Conservation (phyloP, 2,797 vertebrate genomes). For the Tangara arthus region DNA sequence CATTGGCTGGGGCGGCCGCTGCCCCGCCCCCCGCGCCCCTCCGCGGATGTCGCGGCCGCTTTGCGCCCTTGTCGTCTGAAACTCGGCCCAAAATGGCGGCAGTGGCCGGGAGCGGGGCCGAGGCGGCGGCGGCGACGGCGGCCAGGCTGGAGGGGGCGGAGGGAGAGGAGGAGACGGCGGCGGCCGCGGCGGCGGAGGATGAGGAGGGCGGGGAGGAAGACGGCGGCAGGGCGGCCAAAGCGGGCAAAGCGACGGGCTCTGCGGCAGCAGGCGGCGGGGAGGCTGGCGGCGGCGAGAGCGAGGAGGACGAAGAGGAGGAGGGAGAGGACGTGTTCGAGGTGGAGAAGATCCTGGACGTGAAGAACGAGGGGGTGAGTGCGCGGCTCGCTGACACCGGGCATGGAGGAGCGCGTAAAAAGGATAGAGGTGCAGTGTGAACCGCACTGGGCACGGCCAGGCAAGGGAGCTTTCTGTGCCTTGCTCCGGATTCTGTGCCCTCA, state of each 20-base stretch:
- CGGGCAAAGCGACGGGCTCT: neutral
- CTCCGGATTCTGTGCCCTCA: neutral
- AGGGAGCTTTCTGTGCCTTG: neutral
- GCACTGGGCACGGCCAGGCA: accelerated
- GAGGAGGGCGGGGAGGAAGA: neutral
- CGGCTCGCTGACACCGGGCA: accelerated
- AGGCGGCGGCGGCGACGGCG: neutral
- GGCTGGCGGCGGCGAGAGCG: slow-evolving; percentile 57
- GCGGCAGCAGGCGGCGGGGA: neutral
- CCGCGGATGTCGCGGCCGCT: neutral
- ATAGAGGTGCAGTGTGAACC: accelerated
- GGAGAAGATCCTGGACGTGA: slow-evolving; percentile 94
- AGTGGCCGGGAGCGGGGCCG: neutral
- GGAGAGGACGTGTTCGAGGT: slow-evolving; percentile 90
- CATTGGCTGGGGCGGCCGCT: neutral
- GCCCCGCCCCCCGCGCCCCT: neutral
- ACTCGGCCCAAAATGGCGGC: slow-evolving; percentile 63
- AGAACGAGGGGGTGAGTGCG: slow-evolving; percentile 84
- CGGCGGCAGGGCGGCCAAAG: neutral
- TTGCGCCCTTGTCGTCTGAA: neutral
- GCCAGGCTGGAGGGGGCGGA: neutral
- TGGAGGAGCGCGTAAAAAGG: accelerated
- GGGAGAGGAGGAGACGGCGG: neutral
- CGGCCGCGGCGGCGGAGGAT: neutral
- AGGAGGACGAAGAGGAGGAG: slow-evolving; percentile 85